Conservation (phyloP, 2,888 invertebrate species). For the Mallateleia sp. region DNA sequence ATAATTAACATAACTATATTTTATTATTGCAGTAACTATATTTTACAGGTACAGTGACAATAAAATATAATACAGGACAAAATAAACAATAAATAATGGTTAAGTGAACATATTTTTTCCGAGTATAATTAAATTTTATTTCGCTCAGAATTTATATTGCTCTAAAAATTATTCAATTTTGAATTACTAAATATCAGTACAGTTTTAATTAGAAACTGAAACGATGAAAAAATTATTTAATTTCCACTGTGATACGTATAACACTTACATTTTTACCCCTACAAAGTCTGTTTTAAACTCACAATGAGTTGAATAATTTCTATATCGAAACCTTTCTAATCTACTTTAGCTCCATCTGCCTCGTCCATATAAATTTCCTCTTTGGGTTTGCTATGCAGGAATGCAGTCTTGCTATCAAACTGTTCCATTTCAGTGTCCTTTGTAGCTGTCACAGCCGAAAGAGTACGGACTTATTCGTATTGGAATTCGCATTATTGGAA, state of each 20-base stretch:
- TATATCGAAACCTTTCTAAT: constrained; percentile 51
- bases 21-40: too few relatives aligned
- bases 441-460: constrained; percentile 61
- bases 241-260: neutral
- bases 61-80: too few relatives aligned
- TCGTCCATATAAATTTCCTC: constrained; percentile 56
- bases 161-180: too few relatives aligned
- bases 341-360: constrained; percentile 51
- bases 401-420: constrained; percentile 53
- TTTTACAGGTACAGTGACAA: too few relatives aligned
- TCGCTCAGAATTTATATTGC: too few relatives aligned
- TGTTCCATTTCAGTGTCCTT: constrained; percentile 60
- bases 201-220: too few relatives aligned
- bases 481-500: constrained; percentile 50
- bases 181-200: too few relatives aligned
- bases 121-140: too few relatives aligned
- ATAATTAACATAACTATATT: too few relatives aligned
- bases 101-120: too few relatives aligned
- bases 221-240: neutral
- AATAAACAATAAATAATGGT: too few relatives aligned
- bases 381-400: constrained; percentile 56
- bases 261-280: constrained; percentile 8
- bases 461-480: constrained; percentile 52
- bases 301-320: constrained; percentile 53
- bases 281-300: constrained; percentile 18